These are phyloP conservation scores for Trachymyrmex cornetzi DNA, from an alignment of 1,140 invertebrate genomes.

Conservation along the genomic window DNA sequence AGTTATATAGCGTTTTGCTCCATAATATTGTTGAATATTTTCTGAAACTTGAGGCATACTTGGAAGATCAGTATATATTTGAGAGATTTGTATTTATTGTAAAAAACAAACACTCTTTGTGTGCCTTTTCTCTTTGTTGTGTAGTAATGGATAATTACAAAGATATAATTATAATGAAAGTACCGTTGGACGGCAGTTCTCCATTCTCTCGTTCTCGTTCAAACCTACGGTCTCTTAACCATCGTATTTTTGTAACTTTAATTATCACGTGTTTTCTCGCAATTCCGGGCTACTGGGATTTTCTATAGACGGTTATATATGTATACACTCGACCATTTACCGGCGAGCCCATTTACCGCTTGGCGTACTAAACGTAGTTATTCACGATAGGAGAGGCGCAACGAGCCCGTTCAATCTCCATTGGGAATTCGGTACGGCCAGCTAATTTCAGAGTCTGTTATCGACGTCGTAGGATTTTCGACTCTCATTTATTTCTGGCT, in stretches of 20 bases:
- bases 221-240: slow-evolving; percentile 17
- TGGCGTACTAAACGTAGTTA: slow-evolving; percentile 76
- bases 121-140: background rate
- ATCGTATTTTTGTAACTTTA: slow-evolving; percentile 76
- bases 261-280: slow-evolving; percentile 74
- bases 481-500: slow-evolving; percentile 73
- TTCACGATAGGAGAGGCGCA: slow-evolving; percentile 76
- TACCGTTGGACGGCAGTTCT: slow-evolving; percentile 35
- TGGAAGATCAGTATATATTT: background rate
- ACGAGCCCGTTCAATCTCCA: slow-evolving; percentile 76
- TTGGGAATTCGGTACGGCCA: slow-evolving; percentile 77
- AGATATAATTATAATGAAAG: slow-evolving; percentile 72
- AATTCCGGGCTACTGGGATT: slow-evolving; percentile 74
- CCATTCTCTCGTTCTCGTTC: background rate
- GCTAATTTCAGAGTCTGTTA: slow-evolving; percentile 78
- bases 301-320: slow-evolving; percentile 48
- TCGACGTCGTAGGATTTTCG: slow-evolving; percentile 78
- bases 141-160: slow-evolving; percentile 69
- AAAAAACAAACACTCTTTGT: background rate
- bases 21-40: slow-evolving; percentile 20
- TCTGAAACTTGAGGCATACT: background rate
- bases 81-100: slow-evolving; percentile 37
- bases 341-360: slow-evolving; percentile 71
- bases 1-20: slow-evolving; percentile 10
- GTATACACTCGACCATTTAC: slow-evolving; percentile 64